phyloP scores from a whole-genome alignment of 2,113 vertebrate genomes.

The Macrotis lagotis region DNA sequence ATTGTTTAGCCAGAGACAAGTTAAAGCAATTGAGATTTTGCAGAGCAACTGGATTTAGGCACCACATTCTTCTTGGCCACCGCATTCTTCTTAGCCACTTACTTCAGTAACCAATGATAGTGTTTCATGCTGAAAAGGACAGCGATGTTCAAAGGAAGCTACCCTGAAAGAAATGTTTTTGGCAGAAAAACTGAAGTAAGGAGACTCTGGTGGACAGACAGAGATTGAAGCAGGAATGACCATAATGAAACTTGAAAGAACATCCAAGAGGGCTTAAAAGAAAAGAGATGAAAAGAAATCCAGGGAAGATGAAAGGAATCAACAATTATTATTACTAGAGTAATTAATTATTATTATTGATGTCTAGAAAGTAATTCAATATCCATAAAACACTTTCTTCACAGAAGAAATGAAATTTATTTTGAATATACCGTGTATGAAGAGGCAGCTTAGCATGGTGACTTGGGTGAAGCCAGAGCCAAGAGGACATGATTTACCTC shows the following conservation, averaged over 20 bases:
- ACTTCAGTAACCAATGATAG: background rate
- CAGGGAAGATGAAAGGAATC: background rate
- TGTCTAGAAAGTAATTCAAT: background rate
- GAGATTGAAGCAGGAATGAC: background rate
- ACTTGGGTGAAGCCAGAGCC: background rate
- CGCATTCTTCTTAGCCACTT: background rate
- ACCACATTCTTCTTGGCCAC: no score
- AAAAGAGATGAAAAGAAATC: background rate
- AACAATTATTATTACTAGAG: background rate
- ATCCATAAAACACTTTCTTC: background rate
- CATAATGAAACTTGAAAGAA: background rate
- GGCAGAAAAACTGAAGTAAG: background rate
- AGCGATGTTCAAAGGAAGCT: background rate
- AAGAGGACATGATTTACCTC: no score
- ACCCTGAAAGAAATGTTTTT: background rate
- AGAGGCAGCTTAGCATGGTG: background rate
- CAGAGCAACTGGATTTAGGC: background rate
- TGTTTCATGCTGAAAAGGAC: background rate
- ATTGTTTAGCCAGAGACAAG: background rate
- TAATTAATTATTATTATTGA: background rate
- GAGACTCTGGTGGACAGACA: background rate
- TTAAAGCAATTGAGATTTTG: background rate
- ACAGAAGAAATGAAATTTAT: background rate
- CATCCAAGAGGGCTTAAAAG: background rate
- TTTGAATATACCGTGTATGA: background rate